Conservation (phyloP, 1,140 invertebrate species). For the Drosophila parabipectinata region DNA sequence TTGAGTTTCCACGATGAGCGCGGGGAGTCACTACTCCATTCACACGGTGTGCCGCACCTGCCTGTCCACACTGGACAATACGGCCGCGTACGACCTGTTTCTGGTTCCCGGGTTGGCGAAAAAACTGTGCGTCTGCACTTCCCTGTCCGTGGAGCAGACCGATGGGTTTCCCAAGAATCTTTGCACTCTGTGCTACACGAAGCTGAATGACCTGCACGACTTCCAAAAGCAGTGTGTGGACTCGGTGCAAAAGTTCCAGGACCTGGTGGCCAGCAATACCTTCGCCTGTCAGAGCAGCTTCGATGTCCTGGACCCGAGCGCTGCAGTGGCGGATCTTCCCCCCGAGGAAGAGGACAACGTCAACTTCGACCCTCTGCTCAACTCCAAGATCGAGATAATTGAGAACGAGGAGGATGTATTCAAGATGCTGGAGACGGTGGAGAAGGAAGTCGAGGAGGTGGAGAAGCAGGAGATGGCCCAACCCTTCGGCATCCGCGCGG, state of each 20-base stretch:
- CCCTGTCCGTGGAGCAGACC: constrained; percentile 70
- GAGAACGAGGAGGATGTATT: constrained; percentile 81
- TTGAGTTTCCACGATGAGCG: constrained; percentile 51
- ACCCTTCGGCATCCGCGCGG: constrained; percentile 18
- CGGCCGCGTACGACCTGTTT: constrained; percentile 68
- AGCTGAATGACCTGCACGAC: constrained; percentile 72
- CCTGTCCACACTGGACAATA: constrained; percentile 60
- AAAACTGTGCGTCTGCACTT: constrained; percentile 75
- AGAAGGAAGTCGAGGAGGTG: constrained; percentile 69
- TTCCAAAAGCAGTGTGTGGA: constrained; percentile 76
- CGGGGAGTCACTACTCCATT: constrained; percentile 72
- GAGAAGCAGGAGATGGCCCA: constrained; percentile 40
- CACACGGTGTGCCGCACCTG: constrained; percentile 78
- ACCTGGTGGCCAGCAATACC: constrained; percentile 70
- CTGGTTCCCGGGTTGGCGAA: constrained; percentile 74
- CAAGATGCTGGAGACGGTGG: constrained; percentile 75
- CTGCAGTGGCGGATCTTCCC: constrained; percentile 43
- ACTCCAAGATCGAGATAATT: constrained; percentile 76
- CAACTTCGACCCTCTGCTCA: constrained; percentile 74
- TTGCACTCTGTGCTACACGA: constrained; percentile 67
- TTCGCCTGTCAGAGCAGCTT: constrained; percentile 53
- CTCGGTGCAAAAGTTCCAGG: constrained; percentile 75
- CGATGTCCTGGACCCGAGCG: constrained; percentile 51
- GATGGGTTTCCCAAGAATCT: constrained; percentile 80
- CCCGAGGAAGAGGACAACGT: constrained; percentile 67